Evolutionary conservation across 2,888 invertebrate genomes (phyloP).

Genomic region (Drosophila anceps): DNA sequence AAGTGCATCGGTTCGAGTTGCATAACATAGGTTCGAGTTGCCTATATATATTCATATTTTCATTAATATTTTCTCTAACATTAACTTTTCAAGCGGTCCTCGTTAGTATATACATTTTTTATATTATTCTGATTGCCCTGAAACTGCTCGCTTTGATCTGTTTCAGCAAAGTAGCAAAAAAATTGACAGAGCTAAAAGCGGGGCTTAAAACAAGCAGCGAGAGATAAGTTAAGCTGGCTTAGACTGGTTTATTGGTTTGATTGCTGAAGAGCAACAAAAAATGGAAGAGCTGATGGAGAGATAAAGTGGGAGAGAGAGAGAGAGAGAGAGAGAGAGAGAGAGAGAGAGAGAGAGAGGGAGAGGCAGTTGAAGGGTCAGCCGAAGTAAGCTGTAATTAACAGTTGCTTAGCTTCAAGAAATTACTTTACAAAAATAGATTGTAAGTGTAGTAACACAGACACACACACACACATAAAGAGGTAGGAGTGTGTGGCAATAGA

Average conservation of each 20-base stretch:
- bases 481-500: background rate
- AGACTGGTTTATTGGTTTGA: constrained; percentile 5
- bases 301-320: background rate
- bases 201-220: constrained; percentile 3
- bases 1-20: too few species aligned
- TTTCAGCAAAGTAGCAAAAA: constrained; percentile 1
- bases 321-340: background rate
- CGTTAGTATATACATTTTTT: background rate
- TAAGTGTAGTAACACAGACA: constrained; percentile 67
- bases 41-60: too few species aligned
- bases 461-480: background rate
- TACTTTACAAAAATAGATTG: constrained; percentile 64
- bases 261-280: background rate
- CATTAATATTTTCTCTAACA: too few species aligned
- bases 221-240: constrained; percentile 13
- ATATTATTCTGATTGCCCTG: background rate
- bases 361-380: background rate
- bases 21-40: too few species aligned
- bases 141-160: background rate
- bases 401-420: constrained; percentile 24
- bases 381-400: constrained; percentile 2
- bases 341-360: background rate
- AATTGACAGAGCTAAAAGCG: constrained; percentile 3
- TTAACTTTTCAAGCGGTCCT: background rate
- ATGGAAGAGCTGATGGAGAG: background rate